Evolutionary conservation across 2,888 invertebrate genomes (phyloP), one percentile per base, ranked within the genome.

Genomic region (Drosophila atroscutellata): DNA sequence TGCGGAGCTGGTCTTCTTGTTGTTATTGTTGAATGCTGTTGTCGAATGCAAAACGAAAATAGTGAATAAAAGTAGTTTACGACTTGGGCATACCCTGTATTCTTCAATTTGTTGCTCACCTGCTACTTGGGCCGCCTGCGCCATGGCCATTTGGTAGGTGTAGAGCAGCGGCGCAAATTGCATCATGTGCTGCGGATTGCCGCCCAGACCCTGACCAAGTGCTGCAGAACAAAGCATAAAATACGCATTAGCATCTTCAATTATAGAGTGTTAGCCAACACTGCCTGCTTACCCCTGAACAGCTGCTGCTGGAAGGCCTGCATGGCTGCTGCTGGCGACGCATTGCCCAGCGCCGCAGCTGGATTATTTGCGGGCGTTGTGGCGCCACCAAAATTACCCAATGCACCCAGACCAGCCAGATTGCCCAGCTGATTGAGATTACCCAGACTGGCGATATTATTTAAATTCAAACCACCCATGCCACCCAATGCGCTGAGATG

Each of bases 141-240:
- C 96, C 96, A 96, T 96, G 71, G 97, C 97, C 91, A 98, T 94
- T 93, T 98, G 97, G 94, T 98, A 98, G 6, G 97, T 97, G 94
- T 97, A 98, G 66, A 98, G 94, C 60, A 98, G 94, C 52, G 98
- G 98, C 37, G 96, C 96, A 93, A 98, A 97, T 90, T 97, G 97
- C 93, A 97, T 95, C 96, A 98, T 96, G 92, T 98, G 97, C 51
- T 97, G 97, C 52, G 97, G 97, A 90, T 92, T 93, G 15, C 89
- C 86, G 34, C 92, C 91, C 75, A 92, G 77, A 57, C 92, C 92
- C 78, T 92, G 91, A 24, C 92, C 92, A 73, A 93, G 81, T 75
- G 92, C 93, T 93, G 60, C 2, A 69, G 62, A n/a, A 26, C 26
- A 26, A n/a, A 5, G 2, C 50, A 7, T 1, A 3, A 15, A 11